Base-by-base conservation (phyloP, 2,888 invertebrate species). In the Candidula unifasciata region DNA sequence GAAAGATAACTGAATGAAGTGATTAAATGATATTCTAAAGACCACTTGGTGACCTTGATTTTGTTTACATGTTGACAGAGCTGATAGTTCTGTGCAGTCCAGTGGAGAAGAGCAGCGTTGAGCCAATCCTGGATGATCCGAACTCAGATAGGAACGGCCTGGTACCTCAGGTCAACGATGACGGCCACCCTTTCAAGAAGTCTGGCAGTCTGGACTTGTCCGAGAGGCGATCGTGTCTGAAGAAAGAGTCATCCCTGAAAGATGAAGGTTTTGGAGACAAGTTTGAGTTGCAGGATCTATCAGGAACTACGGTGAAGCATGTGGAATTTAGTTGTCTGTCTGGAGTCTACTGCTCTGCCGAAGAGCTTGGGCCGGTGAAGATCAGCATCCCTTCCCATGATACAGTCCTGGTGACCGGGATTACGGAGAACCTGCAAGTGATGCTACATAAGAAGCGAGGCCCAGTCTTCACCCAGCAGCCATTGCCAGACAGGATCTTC, bases 41-140 rank as follows among this genome's bases (percentile, higher is more conserved):
- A 6, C 44, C 6, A 44, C 44, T 44, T 6, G 44, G 44, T 44
- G 44, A 13, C 13, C 44, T 44, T 44, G 13, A 44, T 13, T 13
- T 44, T 44, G 44, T 44, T 44, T 44, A 44, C 44, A 6, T 44
- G 44, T 30, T 18, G 54, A 16, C 86, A 91, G 91, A 90, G 76
- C 84, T 91, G 83, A 89, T 90, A 82, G 91, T 91, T 24, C 87
- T 91, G 80, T 91, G 91, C 86, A 90, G 90, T 68, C 91, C 91
- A 6, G 91, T 91, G 37, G 89, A 89, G 74, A 89, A 89, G 68
- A 82, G 81, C 60, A 82, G 57, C 21, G 84, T 84, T 16, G 87
- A 87, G 77, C 85, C 85, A 0, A 78, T 85, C 0, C 81, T 80
- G n/a, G 85, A 85, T 60, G 85, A 85, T n/a, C 60, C 77, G 24